Evolutionary conservation across 2,888 invertebrate genomes (phyloP), one percentile per base, ranked within the genome.

Genomic region (Lomographa bimaculata): DNA sequence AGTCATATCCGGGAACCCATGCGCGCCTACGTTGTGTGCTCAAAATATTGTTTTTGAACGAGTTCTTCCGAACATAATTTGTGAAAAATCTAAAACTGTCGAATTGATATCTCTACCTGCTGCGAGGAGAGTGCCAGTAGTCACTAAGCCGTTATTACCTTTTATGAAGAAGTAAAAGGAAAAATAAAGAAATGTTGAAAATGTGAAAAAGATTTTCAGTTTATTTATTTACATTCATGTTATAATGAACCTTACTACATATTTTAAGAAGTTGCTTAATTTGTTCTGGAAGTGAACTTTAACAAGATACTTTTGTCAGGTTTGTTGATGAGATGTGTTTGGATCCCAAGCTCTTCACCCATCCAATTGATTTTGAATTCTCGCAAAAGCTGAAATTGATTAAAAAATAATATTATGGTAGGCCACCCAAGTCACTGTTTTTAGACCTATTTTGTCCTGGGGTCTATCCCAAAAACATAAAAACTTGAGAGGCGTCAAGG

Each of bases 271-370:
- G n/a, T n/a, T 5, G 6, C 8, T 27, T 33, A 40, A 5, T 2
- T 2, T 7, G 7, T 45, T 54, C 74, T 65, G 11, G 61, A 38
- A 28, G 46, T 60, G 42, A 86, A 73, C 6, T 61, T 57, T 7
- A 86, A 53, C 28, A 77, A 73, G 19, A 95, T 81, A 8, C 93
- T 93, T 50, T 91, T 89, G 72, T 95, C 93, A 0, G 97, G 97
- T 68, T 94, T 94, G 71, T 97, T 97, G 39, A 97, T 96, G 11
- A 96, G 82, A 32, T 93, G 79, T 0, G 96, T 94, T 55, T 83
- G 85, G 5, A 93, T 86, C 45, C 93, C 94, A 46, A 97, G 77
- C 5, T 89, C 72, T 6, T 74, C 80, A 8, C 94, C 93, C 39
- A 64, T 82, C 96, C 94, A 95, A 36, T 78, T 66, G 3, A 95